Evolutionary conservation across 2,797 vertebrate genomes (phyloP).

Genomic region (Streptopelia turtur): DNA sequence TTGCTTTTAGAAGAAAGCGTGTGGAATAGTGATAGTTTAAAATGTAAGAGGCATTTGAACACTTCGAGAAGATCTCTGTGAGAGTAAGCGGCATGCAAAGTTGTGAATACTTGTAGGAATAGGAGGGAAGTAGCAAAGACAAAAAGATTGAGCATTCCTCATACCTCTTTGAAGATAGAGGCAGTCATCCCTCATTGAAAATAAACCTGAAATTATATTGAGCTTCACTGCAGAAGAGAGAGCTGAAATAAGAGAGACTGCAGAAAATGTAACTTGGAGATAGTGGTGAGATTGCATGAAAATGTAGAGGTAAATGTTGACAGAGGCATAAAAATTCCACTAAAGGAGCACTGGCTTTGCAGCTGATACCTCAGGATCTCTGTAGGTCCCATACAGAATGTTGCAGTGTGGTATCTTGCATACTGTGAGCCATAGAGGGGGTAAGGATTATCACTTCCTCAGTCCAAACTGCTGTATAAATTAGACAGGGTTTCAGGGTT

Average conservation of each 20-base stretch:
- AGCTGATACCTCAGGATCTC: slow-evolving; percentile 1
- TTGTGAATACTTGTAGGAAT: not conserved
- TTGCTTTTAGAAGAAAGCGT: not conserved
- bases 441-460: not conserved
- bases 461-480: not conserved
- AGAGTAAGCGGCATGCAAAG: not conserved
- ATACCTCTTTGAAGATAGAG: not conserved
- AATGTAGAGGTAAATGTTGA: not conserved
- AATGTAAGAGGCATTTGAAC: not conserved
- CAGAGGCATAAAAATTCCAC: not conserved
- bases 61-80: not conserved
- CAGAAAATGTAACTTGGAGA: not conserved
- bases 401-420: not conserved
- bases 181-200: not conserved
- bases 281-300: not conserved
- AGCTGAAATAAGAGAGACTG: not conserved
- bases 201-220: not conserved
- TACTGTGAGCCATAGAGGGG: not conserved
- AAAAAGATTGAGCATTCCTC: not conserved
- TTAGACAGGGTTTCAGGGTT: slow-evolving; percentile 8
- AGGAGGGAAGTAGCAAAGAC: not conserved
- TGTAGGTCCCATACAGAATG: not conserved
- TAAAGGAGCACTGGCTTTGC: not conserved
- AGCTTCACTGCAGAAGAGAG: not conserved
- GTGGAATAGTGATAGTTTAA: not conserved